Evolutionary conservation across 1,140 invertebrate species (phyloP).

Genomic region (Drosophila setifemur): DNA sequence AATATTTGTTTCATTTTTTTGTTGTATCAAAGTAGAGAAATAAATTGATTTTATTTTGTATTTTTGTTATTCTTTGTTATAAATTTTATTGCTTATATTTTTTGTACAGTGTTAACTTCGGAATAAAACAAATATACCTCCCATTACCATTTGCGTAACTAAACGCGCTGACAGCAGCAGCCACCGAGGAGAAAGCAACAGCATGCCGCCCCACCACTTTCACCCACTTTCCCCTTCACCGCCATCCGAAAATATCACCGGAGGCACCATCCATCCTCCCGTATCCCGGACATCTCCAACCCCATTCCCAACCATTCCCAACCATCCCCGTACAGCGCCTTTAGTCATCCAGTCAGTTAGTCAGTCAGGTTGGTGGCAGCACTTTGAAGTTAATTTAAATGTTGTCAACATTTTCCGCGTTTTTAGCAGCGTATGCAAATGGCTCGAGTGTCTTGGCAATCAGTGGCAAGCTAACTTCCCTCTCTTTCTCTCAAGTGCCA

Average conservation of each 20-base stretch:
- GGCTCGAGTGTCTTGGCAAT: constrained; percentile 59
- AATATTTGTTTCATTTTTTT: no score
- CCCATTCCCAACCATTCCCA: constrained; percentile 6
- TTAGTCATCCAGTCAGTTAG: constrained; percentile 11
- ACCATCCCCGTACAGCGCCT: constrained; percentile 5
- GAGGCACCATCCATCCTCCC: not conserved
- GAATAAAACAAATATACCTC: constrained; percentile 15
- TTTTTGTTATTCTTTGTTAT: no score
- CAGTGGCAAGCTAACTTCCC: constrained; percentile 39
- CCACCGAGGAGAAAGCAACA: constrained; percentile 19
- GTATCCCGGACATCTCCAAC: no score
- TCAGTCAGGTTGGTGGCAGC: constrained; percentile 52
- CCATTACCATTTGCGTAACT: constrained; percentile 10
- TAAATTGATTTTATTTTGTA: no score
- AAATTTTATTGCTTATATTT: no score
- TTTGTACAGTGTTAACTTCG: not conserved
- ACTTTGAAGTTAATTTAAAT: constrained; percentile 82
- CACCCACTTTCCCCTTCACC: not conserved
- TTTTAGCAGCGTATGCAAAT: constrained; percentile 75
- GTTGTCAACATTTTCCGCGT: constrained; percentile 71
- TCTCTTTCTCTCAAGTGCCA: not conserved
- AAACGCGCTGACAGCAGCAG: constrained; percentile 36
- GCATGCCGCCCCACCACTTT: not conserved
- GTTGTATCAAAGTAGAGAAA: no score
- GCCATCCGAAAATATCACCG: constrained; percentile 5